phyloP scores from a whole-genome alignment of 2,888 invertebrate genomes.

The Stenodera caucasica region DNA sequence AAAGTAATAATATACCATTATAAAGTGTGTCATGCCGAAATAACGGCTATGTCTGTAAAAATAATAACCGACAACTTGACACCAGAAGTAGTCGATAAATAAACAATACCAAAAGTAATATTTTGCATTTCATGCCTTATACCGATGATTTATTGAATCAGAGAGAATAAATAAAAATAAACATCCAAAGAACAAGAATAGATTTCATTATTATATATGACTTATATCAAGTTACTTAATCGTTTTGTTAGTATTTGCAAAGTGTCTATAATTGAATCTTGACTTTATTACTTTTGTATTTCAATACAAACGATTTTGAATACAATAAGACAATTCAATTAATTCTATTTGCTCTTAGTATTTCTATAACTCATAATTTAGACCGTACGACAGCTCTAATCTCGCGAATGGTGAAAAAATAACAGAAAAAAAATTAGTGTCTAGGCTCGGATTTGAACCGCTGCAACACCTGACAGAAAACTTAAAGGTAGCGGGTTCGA shows the following conservation, averaged over 20 bases:
- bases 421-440: too few relatives aligned
- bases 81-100: neutral
- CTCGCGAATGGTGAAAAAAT: too few relatives aligned
- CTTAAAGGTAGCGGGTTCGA: too few relatives aligned
- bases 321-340: conserved; percentile 28
- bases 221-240: conserved; percentile 18
- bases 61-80: conserved; percentile 11
- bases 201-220: conserved; percentile 3
- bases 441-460: too few relatives aligned
- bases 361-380: neutral
- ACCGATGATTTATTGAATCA: neutral
- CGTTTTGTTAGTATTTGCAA: conserved; percentile 12
- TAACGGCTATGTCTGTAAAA: conserved; percentile 17
- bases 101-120: neutral
- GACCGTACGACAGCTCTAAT: neutral
- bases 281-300: conserved; percentile 14
- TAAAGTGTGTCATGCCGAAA: conserved; percentile 20
- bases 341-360: conserved; percentile 11
- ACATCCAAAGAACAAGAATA: neutral
- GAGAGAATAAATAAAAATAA: neutral
- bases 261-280: conserved; percentile 2
- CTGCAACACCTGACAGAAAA: too few relatives aligned
- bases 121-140: conserved; percentile 6
- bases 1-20: conserved; percentile 13
- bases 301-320: conserved; percentile 23